A percentile compares a stretch with the other conserved stretches of the same genome.
These are phyloP conservation scores for Falco biarmicus DNA, from an alignment of 2,797 vertebrate genomes.

Conservation along the genomic window DNA sequence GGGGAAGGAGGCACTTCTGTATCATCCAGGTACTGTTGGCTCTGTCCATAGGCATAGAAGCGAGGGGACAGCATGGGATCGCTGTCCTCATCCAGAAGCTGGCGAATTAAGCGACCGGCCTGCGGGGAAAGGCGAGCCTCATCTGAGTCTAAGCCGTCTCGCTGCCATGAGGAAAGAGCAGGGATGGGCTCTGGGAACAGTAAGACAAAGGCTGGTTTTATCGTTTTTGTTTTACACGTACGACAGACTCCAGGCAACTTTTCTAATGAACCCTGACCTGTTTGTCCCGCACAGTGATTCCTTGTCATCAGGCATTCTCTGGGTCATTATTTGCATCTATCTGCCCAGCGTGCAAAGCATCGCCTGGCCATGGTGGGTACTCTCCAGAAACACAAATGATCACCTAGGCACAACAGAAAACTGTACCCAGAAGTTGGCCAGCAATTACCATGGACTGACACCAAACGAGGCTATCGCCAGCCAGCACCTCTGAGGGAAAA, in stretches of 20 bases:
- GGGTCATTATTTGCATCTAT: not conserved
- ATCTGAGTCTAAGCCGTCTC: conserved; percentile 85
- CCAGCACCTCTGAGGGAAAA: not conserved
- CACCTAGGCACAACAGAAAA: not conserved
- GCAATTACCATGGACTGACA: not conserved
- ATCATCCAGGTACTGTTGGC: conserved; percentile 94
- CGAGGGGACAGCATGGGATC: conserved; percentile 97
- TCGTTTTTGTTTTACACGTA: not conserved
- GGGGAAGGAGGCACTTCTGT: conserved; percentile 97
- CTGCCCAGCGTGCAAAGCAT: not conserved
- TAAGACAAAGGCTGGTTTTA: conserved; percentile 25
- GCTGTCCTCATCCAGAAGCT: conserved; percentile 91
- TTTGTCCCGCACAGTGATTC: not conserved
- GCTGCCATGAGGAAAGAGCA: conserved; percentile 87
- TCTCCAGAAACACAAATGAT: not conserved
- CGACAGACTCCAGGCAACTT: not conserved
- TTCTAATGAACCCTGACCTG: not conserved
- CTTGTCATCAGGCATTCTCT: not conserved
- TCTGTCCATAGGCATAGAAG: conserved; percentile 92
- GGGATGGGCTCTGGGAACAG: conserved; percentile 87
- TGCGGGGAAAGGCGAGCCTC: conserved; percentile 91
- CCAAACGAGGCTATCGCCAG: not conserved
- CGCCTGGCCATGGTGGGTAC: not conserved
- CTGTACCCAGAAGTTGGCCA: not conserved
- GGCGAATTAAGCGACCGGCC: conserved; percentile 88